Evolutionary conservation across 2,888 invertebrate genomes (phyloP).

Genomic region (Uloborus plumipes): DNA sequence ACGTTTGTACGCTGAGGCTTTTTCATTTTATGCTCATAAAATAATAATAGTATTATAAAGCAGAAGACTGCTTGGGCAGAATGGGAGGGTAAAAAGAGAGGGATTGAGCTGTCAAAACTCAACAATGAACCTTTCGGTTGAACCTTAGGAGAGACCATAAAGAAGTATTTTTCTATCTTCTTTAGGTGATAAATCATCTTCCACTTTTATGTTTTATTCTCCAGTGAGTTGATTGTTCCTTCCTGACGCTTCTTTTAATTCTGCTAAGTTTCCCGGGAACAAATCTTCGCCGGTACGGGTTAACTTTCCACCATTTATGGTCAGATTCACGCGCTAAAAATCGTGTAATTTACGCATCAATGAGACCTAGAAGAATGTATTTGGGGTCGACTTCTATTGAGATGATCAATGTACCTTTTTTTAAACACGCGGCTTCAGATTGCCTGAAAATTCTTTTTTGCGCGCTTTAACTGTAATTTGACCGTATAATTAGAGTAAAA

Average conservation of each 20-base stretch:
- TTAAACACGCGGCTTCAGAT: no score
- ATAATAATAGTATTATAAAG: slow-evolving; percentile 37
- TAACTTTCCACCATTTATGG: no score
- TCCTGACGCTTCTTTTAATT: slow-evolving; percentile 54
- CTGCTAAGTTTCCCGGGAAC: slow-evolving; percentile 8
- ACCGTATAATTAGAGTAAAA: no score
- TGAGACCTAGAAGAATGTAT: no score
- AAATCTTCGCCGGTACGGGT: no score
- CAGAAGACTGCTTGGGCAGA: neutral
- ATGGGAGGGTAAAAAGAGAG: slow-evolving; percentile 19
- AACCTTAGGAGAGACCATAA: slow-evolving; percentile 45
- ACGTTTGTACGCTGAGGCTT: neutral
- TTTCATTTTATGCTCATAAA: slow-evolving; percentile 6
- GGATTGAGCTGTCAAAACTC: slow-evolving; percentile 57
- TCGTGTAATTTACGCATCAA: no score
- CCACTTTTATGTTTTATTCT: slow-evolving; percentile 54
- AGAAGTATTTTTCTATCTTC: slow-evolving; percentile 38
- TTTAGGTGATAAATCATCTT: slow-evolving; percentile 56
- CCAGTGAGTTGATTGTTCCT: slow-evolving; percentile 55
- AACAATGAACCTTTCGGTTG: slow-evolving; percentile 49
- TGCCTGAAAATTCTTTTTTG: no score
- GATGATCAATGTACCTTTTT: no score
- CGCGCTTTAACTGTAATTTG: no score
- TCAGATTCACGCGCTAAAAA: no score
- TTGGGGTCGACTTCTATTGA: no score